Percentiles rank a stretch among this genome's conserved stretches.
These are phyloP conservation scores for Drosophila arawakana DNA, from an alignment of 1,140 invertebrate species.

Conservation along the genomic window DNA sequence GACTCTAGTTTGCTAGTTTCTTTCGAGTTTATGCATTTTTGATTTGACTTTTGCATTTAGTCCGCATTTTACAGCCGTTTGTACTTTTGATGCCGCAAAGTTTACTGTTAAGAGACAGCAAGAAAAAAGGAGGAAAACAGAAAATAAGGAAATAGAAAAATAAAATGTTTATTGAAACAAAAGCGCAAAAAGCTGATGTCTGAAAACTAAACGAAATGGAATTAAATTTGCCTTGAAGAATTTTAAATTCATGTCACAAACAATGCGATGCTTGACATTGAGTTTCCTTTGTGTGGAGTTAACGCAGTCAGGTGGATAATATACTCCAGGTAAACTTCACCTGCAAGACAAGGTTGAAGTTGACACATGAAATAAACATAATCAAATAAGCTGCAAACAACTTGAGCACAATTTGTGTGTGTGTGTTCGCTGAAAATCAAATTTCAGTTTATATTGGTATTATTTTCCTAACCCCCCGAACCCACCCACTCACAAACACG, in stretches of 20 bases:
- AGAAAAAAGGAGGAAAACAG: too few species aligned
- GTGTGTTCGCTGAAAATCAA: conserved; percentile 62
- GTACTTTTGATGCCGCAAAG: conserved; percentile 24
- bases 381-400: conserved; percentile 75
- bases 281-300: background rate
- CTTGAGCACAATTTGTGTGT: conserved; percentile 40
- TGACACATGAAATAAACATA: conserved; percentile 74
- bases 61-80: conserved; percentile 21
- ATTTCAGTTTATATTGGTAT: conserved; percentile 45
- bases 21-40: conserved; percentile 54
- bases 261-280: background rate
- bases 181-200: background rate
- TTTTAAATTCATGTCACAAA: conserved; percentile 20
- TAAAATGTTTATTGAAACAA: conserved; percentile 5
- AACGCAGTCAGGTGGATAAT: conserved; percentile 41
- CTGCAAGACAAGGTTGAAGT: conserved; percentile 26
- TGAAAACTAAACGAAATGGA: conserved; percentile 3
- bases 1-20: conserved; percentile 4
- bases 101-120: background rate
- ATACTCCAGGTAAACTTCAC: conserved; percentile 36
- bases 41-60: conserved; percentile 29
- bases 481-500: too few species aligned
- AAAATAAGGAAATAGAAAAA: background rate
- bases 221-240: conserved; percentile 25
- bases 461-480: background rate